Conservation (phyloP, 2,113 vertebrate species). For the Sturnus vulgaris region DNA sequence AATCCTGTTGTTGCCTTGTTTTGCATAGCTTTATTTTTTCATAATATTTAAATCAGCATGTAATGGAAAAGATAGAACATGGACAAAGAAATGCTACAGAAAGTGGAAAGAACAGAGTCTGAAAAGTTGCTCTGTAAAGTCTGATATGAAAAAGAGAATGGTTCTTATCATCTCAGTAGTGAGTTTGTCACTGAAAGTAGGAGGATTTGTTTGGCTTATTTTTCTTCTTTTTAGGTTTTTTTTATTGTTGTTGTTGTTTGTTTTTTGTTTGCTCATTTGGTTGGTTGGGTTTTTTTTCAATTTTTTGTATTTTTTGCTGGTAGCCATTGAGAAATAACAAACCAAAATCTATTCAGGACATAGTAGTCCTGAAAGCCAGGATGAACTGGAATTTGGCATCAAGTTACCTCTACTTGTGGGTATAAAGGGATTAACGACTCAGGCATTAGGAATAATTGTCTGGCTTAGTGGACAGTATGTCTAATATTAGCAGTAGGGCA, state of each 20-base stretch:
- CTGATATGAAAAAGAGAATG: not conserved
- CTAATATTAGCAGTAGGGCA: constrained; percentile 2
- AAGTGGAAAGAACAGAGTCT: not conserved
- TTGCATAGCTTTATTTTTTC: not conserved
- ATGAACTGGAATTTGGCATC: constrained; percentile 21
- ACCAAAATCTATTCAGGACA: not conserved
- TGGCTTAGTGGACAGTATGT: not conserved
- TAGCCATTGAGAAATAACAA: not conserved
- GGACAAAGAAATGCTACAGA: not conserved
- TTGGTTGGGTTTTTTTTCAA: not conserved
- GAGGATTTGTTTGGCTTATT: not conserved
- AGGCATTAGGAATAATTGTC: constrained; percentile 10
- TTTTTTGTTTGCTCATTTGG: too few species aligned
- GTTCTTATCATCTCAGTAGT: not conserved
- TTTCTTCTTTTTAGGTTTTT: not conserved
- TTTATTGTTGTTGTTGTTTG: not conserved
- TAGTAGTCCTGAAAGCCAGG: not conserved
- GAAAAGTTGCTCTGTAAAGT: not conserved
- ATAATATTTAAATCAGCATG: not conserved
- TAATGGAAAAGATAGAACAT: not conserved
- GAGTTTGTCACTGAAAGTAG: not conserved
- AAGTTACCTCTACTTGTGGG: not conserved
- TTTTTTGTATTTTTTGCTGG: not conserved
- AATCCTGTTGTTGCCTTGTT: not conserved
- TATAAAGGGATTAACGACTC: constrained; percentile 37